Evolutionary conservation across 2,797 vertebrate genomes (phyloP), one percentile per base, ranked within the genome.

Genomic region (Botia almorhae): DNA sequence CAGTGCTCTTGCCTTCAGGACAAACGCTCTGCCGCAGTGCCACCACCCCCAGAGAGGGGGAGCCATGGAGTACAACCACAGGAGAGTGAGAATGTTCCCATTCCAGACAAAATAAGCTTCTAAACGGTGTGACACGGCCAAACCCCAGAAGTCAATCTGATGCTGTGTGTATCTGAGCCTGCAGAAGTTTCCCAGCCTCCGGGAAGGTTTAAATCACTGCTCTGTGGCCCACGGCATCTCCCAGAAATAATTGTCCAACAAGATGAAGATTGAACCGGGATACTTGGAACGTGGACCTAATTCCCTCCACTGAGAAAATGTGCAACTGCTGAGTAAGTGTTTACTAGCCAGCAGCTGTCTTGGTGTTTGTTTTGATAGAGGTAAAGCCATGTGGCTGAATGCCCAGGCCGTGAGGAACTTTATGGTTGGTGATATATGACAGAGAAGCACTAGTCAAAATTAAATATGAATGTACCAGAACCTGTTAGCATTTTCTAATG

Each of bases 321-420:
- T 56, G 65, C 65, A 71, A 73, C 26, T 63, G 78, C 61, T 33
- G 78, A 80, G 60, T 46, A 56, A 80, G 78, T 73, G 69, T 80
- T 80, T 73, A 73, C 21, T 19, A 72, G 76, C 76, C 76, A 71
- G 61, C 33, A 80, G 61, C 69, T 51, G 56, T 72, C 69, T 71
- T 72, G 69, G 46, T 65, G 69, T 72, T 72, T 65, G 36, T 72
- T 70, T 53, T 71, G 58, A 64, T 78, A 56, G 50, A 58, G 53
- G 67, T 50, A 70, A 55, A 64, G 64, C 8, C 48, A 12, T 69
- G 23, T 29, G 11, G 16, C 48, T 65, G 33, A 65, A 72, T 39
- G 69, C 11, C 23, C n/a, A 61, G 67, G 36, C 68, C 11, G 0
- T 19, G 23, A 65, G 69, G 33, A 73, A 48, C 1, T 33, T 10